phyloP scores from a whole-genome alignment of 2,888 invertebrate species.

The Himalopsyche japonica region DNA sequence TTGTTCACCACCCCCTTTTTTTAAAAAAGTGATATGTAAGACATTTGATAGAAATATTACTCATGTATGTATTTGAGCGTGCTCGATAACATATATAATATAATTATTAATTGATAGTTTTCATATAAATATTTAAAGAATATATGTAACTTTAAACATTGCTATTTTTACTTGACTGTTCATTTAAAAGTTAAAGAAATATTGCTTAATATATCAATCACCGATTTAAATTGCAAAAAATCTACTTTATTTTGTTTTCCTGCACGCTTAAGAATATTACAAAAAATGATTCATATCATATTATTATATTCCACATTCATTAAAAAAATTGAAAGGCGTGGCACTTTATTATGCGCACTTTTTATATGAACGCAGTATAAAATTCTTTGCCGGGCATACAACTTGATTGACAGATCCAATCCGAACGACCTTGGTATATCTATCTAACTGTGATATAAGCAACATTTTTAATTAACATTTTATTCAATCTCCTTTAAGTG shows the following conservation, averaged over 20 bases:
- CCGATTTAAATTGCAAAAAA: not conserved
- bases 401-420: not conserved
- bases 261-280: not conserved
- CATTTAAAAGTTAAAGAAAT: no score
- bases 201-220: not conserved
- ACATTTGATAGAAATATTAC: no score
- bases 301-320: not conserved
- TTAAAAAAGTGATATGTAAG: no score
- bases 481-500: no score
- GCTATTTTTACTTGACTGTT: no score
- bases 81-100: no score
- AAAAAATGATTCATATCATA: not conserved
- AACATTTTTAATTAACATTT: not conserved
- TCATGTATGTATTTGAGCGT: no score
- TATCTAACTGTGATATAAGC: not conserved
- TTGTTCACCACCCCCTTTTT: no score
- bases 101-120: no score
- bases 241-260: not conserved
- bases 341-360: not conserved
- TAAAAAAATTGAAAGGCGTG: not conserved
- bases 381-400: not conserved
- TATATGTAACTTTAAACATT: no score
- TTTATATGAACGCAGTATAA: not conserved
- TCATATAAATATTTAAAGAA: no score
- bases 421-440: not conserved